Percentiles rank a stretch among this genome's conserved stretches.
phyloP scores from a whole-genome alignment of 1,140 invertebrate species.

The Hetaerina americana region DNA sequence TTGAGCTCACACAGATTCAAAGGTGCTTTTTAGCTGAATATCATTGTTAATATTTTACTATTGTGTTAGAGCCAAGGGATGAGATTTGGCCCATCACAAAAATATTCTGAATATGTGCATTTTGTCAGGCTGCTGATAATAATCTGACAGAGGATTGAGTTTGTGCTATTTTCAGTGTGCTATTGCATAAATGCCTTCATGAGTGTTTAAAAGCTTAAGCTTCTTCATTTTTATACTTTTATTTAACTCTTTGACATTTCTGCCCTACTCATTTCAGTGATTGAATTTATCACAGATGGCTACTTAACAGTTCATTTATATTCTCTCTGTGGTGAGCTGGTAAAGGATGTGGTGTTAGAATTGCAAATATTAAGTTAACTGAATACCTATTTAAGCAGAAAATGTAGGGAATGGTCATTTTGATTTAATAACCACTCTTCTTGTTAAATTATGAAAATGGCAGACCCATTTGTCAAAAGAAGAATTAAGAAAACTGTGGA shows the following conservation, averaged over 20 bases:
- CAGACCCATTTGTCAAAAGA: not conserved
- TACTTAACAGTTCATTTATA: not conserved
- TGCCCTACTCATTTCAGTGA: not conserved
- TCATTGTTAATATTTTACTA: not conserved
- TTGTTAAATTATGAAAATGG: not conserved
- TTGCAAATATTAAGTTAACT: conserved; percentile 1
- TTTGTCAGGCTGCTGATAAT: not conserved
- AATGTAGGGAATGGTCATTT: not conserved
- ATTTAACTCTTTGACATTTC: not conserved
- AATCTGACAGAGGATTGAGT: not conserved
- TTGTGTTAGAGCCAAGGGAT: too few relatives aligned
- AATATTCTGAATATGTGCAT: not conserved
- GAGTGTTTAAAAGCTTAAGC: not conserved
- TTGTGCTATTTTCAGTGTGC: not conserved
- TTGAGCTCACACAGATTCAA: not conserved
- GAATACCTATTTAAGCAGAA: not conserved
- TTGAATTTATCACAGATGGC: not conserved
- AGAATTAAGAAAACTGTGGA: not conserved
- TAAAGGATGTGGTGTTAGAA: not conserved
- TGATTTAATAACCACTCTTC: not conserved
- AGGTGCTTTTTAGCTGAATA: not conserved
- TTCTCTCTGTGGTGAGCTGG: not conserved
- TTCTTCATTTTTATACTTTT: not conserved
- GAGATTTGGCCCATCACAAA: not conserved
- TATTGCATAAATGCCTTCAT: not conserved